phyloP scores from a whole-genome alignment of 2,113 vertebrate genomes.

The Aspiorhynchus laticeps region DNA sequence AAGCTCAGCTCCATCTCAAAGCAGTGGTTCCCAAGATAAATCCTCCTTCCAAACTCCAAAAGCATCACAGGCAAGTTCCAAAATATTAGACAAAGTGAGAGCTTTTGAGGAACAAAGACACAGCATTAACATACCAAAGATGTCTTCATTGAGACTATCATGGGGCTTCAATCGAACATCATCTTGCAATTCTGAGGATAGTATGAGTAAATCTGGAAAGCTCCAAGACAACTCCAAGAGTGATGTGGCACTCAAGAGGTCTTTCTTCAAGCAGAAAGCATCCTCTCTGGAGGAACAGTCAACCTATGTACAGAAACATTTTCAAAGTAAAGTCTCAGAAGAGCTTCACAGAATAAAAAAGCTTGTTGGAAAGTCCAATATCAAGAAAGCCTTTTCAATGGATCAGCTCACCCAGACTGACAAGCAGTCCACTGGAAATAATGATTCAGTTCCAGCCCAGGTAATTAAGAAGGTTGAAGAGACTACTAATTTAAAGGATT shows the following conservation, averaged over 20 bases:
- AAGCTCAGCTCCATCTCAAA: slow-evolving; percentile 74
- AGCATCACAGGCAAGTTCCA: slow-evolving; percentile 80
- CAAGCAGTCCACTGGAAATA: slow-evolving; percentile 52
- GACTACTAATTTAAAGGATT: slow-evolving; percentile 31
- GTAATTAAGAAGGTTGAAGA: slow-evolving; percentile 70
- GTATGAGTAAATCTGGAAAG: slow-evolving; percentile 59
- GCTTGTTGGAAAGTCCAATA: slow-evolving; percentile 74
- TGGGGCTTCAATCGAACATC: slow-evolving; percentile 76
- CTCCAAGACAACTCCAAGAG: slow-evolving; percentile 60
- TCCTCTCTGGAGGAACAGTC: slow-evolving; percentile 89
- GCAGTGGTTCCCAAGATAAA: slow-evolving; percentile 74
- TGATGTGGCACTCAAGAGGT: slow-evolving; percentile 75
- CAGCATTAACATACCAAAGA: slow-evolving; percentile 79
- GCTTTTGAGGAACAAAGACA: slow-evolving; percentile 85
- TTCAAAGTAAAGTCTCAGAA: slow-evolving; percentile 88
- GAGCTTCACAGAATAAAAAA: slow-evolving; percentile 91
- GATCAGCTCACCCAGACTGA: slow-evolving; percentile 75
- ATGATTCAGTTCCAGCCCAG: slow-evolving; percentile 66
- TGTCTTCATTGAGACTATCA: slow-evolving; percentile 66
- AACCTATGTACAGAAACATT: slow-evolving; percentile 76
- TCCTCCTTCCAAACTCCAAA: slow-evolving; percentile 79
- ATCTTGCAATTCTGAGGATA: slow-evolving; percentile 77
- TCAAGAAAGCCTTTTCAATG: slow-evolving; percentile 74
- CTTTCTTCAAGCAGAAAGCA: slow-evolving; percentile 86
- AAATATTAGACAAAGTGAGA: slow-evolving; percentile 86